Base-by-base conservation (phyloP, 2,797 vertebrate genomes). In the Synanceia verrucosa region DNA sequence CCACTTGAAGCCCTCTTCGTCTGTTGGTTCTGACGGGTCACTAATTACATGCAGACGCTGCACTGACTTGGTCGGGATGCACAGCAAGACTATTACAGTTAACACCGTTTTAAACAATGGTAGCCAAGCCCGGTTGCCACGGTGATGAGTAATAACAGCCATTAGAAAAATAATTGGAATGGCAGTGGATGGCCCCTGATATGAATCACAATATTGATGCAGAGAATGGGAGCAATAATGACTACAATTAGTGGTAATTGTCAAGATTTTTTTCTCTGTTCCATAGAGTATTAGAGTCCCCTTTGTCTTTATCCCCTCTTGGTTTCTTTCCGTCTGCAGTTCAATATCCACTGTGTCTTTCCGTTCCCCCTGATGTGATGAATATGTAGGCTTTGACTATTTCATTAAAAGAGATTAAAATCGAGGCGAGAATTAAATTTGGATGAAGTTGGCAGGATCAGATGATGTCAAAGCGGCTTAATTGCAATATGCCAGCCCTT, bases 181-280 rank as follows among this genome's bases (percentile, higher is more conserved):
- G 85, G 82, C 48, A 31, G 83, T 89, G 89, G 83, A 92, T 91
- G 88, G 72, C 88, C 86, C 76, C 60, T 63, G 89, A 93, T 94
- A 94, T 93, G 91, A 94, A 92, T 94, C 93, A 93, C 89, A 93
- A 94, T 93, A 94, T 93, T 94, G 92, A 94, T 90, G 91, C 51
- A 72, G 81, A 86, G 86, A 91, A 93, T 85, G 76, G 84, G 82
- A 89, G 88, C 90, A 89, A 91, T 91, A 93, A 93, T 92, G 88
- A 89, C 84, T 73, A 84, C 87, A 94, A 93, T 94, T 92, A 94
- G 87, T 81, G 86, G 78, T 89, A 92, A 89, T 93, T 94, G 89
- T 93, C 70, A 84, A 76, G 78, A 84, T 69, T 83, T 87, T 81
- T 37, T 19, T 65, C 70, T 75, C 58, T 52, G 73, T 90, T 87